Conservation (phyloP, 2,113 vertebrate species). For the Gulo gulo region DNA sequence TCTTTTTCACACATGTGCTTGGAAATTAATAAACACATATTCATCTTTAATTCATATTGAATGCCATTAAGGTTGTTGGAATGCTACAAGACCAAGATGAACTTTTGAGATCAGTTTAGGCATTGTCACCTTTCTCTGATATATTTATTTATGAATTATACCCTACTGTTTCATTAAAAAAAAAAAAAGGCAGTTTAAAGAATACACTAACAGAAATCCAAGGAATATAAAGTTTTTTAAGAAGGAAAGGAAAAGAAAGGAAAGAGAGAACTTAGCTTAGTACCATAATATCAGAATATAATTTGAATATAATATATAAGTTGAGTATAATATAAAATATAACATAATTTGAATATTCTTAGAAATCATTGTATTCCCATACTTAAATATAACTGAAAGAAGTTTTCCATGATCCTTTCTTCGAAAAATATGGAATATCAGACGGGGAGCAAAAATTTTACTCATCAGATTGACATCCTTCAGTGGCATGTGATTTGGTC, state of each 20-base stretch:
- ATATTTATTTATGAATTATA: constrained; percentile 17
- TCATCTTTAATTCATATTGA: background rate
- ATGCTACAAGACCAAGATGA: background rate
- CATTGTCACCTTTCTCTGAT: background rate
- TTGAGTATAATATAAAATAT: background rate
- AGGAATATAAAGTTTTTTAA: background rate
- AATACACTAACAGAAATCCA: background rate
- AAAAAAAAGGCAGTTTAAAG: background rate
- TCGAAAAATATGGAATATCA: background rate
- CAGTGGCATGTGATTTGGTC: background rate
- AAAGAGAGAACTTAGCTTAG: background rate
- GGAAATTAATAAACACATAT: background rate
- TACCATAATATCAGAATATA: background rate
- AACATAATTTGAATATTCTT: background rate
- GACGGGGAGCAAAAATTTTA: background rate
- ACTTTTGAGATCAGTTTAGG: background rate
- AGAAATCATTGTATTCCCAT: background rate
- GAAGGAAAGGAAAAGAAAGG: background rate
- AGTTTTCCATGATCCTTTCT: background rate
- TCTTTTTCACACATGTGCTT: background rate
- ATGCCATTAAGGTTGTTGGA: background rate
- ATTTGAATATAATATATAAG: background rate
- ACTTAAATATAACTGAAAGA: background rate
- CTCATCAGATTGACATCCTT: background rate
- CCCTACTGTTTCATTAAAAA: background rate